Evolutionary conservation across 2,113 vertebrate species (phyloP).

Genomic region (Morone chrysops): DNA sequence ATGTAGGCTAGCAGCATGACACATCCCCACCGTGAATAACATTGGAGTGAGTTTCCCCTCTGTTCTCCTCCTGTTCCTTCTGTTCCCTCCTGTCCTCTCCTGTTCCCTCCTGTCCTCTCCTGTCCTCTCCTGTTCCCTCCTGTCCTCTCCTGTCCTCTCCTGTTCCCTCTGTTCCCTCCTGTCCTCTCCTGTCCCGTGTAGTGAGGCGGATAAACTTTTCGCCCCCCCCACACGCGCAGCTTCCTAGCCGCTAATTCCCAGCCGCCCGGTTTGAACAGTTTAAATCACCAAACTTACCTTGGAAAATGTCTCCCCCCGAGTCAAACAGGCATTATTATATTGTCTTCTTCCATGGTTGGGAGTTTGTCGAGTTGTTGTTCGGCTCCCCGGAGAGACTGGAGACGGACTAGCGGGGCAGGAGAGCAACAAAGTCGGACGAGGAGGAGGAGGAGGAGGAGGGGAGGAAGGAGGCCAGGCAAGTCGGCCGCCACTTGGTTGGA

Average conservation of each 20-base stretch:
- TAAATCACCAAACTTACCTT: slow-evolving; percentile 64
- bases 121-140: no score
- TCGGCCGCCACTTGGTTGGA: slow-evolving; percentile 47
- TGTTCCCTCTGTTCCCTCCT: no score
- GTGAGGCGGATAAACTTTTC: slow-evolving; percentile 71
- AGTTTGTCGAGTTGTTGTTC: slow-evolving; percentile 45
- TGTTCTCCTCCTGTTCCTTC: not conserved
- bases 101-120: not conserved
- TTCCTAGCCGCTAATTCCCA: slow-evolving; percentile 9
- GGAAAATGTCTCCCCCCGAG: slow-evolving; percentile 51
- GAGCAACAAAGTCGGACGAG: slow-evolving; percentile 51
- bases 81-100: not conserved
- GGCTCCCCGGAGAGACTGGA: slow-evolving; percentile 50
- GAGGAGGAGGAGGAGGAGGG: slow-evolving; percentile 15
- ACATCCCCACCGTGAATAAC: slow-evolving; percentile 48
- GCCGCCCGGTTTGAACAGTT: not conserved
- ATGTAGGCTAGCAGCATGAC: slow-evolving; percentile 40
- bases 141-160: no score
- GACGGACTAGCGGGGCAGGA: slow-evolving; percentile 35
- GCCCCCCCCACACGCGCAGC: slow-evolving; percentile 20
- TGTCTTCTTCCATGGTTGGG: slow-evolving; percentile 77
- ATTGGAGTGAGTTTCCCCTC: slow-evolving; percentile 39
- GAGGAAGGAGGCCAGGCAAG: slow-evolving; percentile 11
- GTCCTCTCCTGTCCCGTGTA: slow-evolving; percentile 28
- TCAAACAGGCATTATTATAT: slow-evolving; percentile 75